Evolutionary conservation across 2,113 vertebrate genomes (phyloP).

Genomic region (Tupaia chinensis): DNA sequence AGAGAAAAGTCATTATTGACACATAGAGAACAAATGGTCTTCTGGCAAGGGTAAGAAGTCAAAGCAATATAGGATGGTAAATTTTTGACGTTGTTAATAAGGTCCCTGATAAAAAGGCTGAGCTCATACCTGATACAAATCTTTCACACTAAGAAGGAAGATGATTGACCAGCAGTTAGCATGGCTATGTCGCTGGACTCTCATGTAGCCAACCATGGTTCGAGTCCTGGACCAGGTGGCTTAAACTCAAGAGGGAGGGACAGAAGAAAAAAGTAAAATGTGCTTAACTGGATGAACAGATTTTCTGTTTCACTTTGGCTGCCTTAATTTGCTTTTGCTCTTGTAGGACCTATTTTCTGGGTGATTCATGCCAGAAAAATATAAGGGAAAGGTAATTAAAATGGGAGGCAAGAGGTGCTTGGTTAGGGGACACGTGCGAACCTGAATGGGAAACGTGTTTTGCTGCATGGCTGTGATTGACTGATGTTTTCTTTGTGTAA

Average conservation of each 20-base stretch:
- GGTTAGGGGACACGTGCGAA: background rate
- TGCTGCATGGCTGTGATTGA: background rate
- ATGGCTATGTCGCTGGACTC: no score
- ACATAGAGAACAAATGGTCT: background rate
- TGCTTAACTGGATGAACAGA: background rate
- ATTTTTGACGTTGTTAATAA: background rate
- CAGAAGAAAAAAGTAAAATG: background rate
- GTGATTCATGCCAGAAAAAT: background rate
- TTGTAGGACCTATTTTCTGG: background rate
- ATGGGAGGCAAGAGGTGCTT: background rate
- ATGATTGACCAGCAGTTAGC: background rate
- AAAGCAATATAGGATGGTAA: background rate
- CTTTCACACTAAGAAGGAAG: background rate
- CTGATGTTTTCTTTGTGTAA: background rate
- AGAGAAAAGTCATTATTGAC: background rate
- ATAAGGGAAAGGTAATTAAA: slow-evolving; percentile 3
- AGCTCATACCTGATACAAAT: background rate
- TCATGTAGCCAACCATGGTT: no score
- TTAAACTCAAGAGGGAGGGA: no score
- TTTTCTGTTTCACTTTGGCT: background rate
- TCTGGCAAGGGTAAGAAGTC: background rate
- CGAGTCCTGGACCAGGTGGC: no score
- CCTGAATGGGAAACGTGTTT: background rate
- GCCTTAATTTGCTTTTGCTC: background rate
- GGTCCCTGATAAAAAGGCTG: background rate